Evolutionary conservation across 2,888 invertebrate genomes (phyloP), one percentile per base, ranked within the genome.

Genomic region (Rhimphoctona megacephalus): DNA sequence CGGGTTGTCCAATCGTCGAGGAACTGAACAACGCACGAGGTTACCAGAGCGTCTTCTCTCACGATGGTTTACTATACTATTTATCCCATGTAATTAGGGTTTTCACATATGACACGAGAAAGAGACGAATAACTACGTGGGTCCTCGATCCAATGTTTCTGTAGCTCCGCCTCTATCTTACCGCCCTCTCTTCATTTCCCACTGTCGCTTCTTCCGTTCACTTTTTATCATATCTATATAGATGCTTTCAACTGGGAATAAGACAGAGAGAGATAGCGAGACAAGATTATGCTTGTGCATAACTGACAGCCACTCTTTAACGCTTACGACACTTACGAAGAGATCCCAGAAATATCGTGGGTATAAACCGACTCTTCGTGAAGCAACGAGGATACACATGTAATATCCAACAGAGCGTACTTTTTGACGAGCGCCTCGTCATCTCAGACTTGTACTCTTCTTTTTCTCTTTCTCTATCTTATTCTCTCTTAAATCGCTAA

Each of bases 301-400:
- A 88, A 87, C 81, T 88, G 89, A 89, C 89, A 88, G 87, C 80
- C 87, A 80, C 88, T 89, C 86, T 87, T 89, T 89, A 89, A 83
- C 89, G 88, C 87, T 89, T 89, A 89, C 89, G 88, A 89, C 88
- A 89, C 83, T 83, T 85, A 85, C 82, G 77, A 80, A 79, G 72
- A 87, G 83, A 70, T 85, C 85, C 77, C 81, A 79, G 81, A 82
- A 79, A 64, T 64, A 54, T 82, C 57, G 49, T 74, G 76, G n/a
- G 36, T 76, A 61, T 70, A 49, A 61, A 76, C 46, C 69, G 30
- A 54, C 19, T 81, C 39, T 64, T 72, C 72, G 80, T 72, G 49
- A 74, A 67, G 49, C 77, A 77, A 80, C 73, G 25, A 72, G 76
- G 61, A 80, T 74, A 79, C 57, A 81, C 64, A 67, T 80, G 64